Conservation (phyloP, 2,113 vertebrate species). For the Dasyprocta punctata region DNA sequence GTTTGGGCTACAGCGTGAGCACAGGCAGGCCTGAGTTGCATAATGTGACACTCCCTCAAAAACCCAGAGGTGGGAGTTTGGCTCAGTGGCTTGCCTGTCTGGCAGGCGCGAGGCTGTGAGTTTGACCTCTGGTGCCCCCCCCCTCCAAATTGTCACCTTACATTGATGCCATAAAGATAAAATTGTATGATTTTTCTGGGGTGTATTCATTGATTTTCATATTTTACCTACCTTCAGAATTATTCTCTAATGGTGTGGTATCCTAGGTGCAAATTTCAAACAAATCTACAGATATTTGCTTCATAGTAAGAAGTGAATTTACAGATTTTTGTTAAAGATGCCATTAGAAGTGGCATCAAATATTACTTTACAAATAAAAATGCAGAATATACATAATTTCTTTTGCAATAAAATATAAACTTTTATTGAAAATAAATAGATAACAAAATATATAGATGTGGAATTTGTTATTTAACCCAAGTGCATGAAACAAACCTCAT, state of each 20-base stretch:
- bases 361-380: background rate
- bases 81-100: too few species aligned
- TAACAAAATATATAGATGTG: background rate
- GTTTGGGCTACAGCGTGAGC: too few species aligned
- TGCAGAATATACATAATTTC: background rate
- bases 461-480: background rate
- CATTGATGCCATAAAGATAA: background rate
- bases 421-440: background rate
- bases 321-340: background rate
- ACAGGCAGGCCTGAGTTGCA: too few species aligned
- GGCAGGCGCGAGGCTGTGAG: too few species aligned
- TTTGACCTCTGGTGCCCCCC: too few species aligned
- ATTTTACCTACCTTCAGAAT: background rate
- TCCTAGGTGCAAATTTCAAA: background rate
- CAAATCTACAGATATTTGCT: background rate
- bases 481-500: background rate
- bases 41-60: too few species aligned
- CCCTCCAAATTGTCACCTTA: background rate
- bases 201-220: background rate
- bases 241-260: background rate
- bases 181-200: background rate
- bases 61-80: too few species aligned
- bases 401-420: background rate
- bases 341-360: background rate
- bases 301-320: background rate